Percentiles rank a stretch among this genome's conserved stretches.
Evolutionary conservation across 1,140 invertebrate species (phyloP).

Genomic region (Asobara japonica): DNA sequence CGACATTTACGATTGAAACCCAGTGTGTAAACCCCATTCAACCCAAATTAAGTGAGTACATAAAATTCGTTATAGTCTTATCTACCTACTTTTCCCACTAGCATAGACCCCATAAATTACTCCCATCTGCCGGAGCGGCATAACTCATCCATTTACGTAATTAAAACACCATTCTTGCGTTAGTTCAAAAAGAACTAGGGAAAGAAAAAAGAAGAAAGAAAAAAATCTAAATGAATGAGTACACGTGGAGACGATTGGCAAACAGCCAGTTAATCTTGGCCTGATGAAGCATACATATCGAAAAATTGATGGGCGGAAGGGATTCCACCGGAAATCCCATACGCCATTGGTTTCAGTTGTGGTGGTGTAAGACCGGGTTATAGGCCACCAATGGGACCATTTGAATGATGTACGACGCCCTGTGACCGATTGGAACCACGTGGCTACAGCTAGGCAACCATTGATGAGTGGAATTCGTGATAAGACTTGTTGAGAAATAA

Average conservation of each 20-base stretch:
- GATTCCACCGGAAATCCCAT: conserved; percentile 19
- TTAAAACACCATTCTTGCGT: conserved; percentile 3
- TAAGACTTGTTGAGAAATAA: neutral
- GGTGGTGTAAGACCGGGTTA: neutral
- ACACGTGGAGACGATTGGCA: conserved; percentile 5
- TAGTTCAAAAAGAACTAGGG: neutral
- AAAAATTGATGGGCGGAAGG: conserved; percentile 1
- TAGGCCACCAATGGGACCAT: conserved; percentile 17
- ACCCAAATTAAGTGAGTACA: neutral
- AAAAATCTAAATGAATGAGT: conserved; percentile 1
- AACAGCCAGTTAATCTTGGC: neutral
- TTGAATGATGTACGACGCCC: conserved; percentile 9
- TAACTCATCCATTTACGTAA: conserved; percentile 3
- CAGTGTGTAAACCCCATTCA: neutral
- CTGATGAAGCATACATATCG: conserved; percentile 4
- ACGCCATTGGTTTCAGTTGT: neutral
- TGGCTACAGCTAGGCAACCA: neutral
- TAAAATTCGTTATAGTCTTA: neutral
- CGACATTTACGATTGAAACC: neutral
- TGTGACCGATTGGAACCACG: neutral
- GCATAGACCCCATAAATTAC: neutral
- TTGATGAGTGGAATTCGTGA: neutral
- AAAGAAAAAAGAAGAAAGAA: neutral
- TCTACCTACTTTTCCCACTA: neutral
- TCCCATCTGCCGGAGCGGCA: neutral